Evolutionary conservation across 2,888 invertebrate species (phyloP).

Genomic region (Dexiosoma caninum): DNA sequence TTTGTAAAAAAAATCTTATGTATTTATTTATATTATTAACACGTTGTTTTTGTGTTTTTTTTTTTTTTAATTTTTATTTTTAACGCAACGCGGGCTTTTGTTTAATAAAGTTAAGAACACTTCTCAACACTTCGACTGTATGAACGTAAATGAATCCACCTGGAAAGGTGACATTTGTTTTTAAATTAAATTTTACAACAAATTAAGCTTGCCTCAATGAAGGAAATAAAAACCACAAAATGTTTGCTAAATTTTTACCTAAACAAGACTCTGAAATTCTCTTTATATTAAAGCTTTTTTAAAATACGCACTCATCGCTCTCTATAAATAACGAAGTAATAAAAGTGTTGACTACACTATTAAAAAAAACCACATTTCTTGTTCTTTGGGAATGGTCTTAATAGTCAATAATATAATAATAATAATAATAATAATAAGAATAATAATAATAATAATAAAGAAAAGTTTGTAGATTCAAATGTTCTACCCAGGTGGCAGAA

Average conservation of each 20-base stretch:
- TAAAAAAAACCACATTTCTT: no score
- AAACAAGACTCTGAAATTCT: conserved; percentile 6
- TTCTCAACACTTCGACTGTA: conserved; percentile 74
- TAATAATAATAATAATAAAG: no score
- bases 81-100: conserved; percentile 36
- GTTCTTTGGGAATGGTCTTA: no score
- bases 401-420: no score
- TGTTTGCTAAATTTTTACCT: conserved; percentile 25
- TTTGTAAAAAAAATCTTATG: conserved; percentile 6
- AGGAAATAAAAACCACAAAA: conserved; percentile 13
- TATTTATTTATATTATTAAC: conserved; percentile 15
- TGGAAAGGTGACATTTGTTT: conserved; percentile 55
- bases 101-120: conserved; percentile 56
- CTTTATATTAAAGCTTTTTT: conserved; percentile 6
- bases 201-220: not conserved
- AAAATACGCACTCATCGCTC: not conserved
- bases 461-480: no score
- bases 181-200: conserved; percentile 50
- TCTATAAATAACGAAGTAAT: not conserved
- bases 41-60: conserved; percentile 34
- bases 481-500: no score
- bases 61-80: conserved; percentile 7
- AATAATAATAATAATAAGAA: no score
- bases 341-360: not conserved
- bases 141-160: conserved; percentile 71